Percentiles rank a stretch among this genome's conserved stretches.
Evolutionary conservation across 1,140 invertebrate genomes (phyloP).

Genomic region (Colletes gigas): DNA sequence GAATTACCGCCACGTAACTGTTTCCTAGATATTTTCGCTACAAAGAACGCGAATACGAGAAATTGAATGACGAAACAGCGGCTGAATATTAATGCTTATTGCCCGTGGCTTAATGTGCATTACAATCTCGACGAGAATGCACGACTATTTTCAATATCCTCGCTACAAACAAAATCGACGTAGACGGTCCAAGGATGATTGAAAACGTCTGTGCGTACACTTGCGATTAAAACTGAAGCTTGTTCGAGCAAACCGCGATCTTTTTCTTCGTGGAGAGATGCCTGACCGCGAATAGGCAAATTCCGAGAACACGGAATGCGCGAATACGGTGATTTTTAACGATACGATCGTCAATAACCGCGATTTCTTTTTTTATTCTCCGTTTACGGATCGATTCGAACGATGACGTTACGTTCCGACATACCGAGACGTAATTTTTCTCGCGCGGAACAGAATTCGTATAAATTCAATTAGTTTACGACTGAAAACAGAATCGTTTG

Average conservation of each 20-base stretch:
- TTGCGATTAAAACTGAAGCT: too few relatives aligned
- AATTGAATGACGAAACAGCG: conserved; percentile 45
- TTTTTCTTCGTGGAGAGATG: not conserved
- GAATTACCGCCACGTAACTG: conserved; percentile 39
- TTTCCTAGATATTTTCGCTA: conserved; percentile 37
- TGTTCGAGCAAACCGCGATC: not conserved
- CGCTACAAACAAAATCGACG: too few relatives aligned
- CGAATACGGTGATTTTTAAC: conserved; percentile 2
- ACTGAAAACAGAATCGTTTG: not conserved
- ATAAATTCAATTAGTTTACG: not conserved
- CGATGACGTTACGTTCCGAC: conserved; percentile 9
- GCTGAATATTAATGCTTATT: conserved; percentile 41
- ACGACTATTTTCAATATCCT: conserved; percentile 2
- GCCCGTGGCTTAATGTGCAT: conserved; percentile 38
- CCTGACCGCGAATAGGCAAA: not conserved
- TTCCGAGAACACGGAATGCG: conserved; percentile 2
- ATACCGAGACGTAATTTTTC: not conserved
- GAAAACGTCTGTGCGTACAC: too few relatives aligned
- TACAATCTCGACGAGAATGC: conserved; percentile 4
- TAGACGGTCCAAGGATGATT: not conserved
- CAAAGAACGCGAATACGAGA: conserved; percentile 43
- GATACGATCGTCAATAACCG: conserved; percentile 15
- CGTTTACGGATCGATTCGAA: not conserved
- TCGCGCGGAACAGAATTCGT: not conserved
- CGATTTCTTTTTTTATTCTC: not conserved